Conservation (phyloP, 2,113 vertebrate genomes). For the Vireo altiloquus region DNA sequence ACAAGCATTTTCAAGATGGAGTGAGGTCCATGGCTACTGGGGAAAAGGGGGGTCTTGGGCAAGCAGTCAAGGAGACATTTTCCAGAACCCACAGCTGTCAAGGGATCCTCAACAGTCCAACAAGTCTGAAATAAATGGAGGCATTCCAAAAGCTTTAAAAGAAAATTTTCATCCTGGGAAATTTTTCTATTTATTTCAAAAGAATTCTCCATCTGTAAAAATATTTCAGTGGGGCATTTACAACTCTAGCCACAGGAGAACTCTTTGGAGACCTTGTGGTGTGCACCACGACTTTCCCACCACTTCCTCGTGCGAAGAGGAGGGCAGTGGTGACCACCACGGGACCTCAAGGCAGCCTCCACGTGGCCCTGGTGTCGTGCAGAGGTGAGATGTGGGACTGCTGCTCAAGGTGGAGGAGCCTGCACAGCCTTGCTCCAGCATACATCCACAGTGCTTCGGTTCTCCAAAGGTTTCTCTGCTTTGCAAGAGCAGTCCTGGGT, state of each 20-base stretch:
- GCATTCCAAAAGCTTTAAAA: constrained; percentile 65
- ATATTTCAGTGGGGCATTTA: constrained; percentile 64
- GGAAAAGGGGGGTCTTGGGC: constrained; percentile 42
- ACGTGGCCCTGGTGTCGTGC: neutral
- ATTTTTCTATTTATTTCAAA: constrained; percentile 69
- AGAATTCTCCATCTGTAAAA: constrained; percentile 71
- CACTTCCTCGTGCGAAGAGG: constrained; percentile 7
- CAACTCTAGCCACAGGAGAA: constrained; percentile 34
- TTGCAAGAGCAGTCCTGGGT: neutral
- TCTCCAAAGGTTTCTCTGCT: neutral
- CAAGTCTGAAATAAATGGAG: constrained; percentile 60
- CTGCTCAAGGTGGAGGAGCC: neutral
- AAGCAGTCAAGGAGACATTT: constrained; percentile 52
- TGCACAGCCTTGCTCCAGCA: neutral
- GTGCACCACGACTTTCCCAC: constrained; percentile 9
- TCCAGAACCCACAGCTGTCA: constrained; percentile 68
- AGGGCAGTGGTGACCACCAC: neutral
- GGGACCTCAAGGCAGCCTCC: neutral
- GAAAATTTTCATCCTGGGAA: constrained; percentile 64
- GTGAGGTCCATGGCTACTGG: constrained; percentile 61
- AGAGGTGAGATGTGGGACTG: neutral
- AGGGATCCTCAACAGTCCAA: constrained; percentile 62
- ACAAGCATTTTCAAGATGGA: constrained; percentile 56
- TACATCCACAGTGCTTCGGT: neutral
- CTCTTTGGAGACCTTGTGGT: constrained; percentile 50